These are phyloP conservation scores for Amiota communis DNA, from an alignment of 2,888 invertebrate species.

Conservation along the genomic window DNA sequence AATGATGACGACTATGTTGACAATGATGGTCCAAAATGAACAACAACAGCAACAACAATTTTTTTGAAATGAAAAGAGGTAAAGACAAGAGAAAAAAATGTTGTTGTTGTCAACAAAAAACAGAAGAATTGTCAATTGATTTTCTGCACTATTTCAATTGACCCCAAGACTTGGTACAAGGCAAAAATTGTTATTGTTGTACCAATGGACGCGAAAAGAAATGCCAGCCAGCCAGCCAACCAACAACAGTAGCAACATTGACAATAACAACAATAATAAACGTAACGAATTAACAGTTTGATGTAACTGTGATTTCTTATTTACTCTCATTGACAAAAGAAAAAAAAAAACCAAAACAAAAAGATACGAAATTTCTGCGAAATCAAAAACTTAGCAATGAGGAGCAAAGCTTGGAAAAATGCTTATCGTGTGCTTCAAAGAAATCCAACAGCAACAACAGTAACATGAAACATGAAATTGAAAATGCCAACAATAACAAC, in stretches of 20 bases:
- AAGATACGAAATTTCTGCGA: conserved; percentile 11
- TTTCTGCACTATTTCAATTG: conserved; percentile 69
- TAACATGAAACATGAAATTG: conserved; percentile 18
- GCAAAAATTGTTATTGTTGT: conserved; percentile 36
- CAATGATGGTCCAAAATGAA: too few relatives aligned
- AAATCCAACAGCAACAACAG: conserved; percentile 51
- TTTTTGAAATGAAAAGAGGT: too few relatives aligned
- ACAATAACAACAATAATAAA: conserved; percentile 30
- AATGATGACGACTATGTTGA: too few relatives aligned
- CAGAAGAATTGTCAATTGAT: conserved; percentile 68
- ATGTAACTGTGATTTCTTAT: conserved; percentile 24
- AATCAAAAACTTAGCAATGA: neutral
- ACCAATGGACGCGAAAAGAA: neutral
- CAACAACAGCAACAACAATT: too few relatives aligned
- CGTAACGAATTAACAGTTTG: conserved; percentile 33
- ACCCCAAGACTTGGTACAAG: conserved; percentile 47
- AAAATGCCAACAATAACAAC: neutral
- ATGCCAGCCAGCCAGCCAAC: neutral
- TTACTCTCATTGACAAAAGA: conserved; percentile 8
- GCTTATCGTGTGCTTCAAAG: conserved; percentile 64
- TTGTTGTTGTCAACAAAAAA: neutral
- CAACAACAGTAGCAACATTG: conserved; percentile 29
- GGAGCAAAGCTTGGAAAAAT: conserved; percentile 39
- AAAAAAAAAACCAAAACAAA: conserved; percentile 6
- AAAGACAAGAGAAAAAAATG: too few relatives aligned